Conservation (phyloP, 2,888 invertebrate genomes). For the Euzophera pinguis region DNA sequence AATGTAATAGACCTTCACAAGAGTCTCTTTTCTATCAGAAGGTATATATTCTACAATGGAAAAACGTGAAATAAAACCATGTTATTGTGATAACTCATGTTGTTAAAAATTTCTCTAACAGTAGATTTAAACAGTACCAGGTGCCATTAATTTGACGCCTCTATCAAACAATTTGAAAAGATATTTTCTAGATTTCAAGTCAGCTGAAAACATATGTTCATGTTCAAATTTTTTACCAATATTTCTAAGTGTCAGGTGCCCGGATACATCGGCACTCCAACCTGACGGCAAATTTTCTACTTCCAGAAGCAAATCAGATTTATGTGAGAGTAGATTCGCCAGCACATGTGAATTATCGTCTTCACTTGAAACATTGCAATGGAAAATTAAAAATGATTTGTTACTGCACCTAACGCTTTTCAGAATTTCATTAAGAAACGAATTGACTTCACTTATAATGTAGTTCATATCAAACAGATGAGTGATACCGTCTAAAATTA, state of each 20-base stretch:
- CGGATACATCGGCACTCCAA: constrained; percentile 85
- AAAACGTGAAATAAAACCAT: neutral
- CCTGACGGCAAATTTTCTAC: constrained; percentile 86
- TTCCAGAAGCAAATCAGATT: constrained; percentile 81
- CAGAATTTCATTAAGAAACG: constrained; percentile 69
- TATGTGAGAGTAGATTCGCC: constrained; percentile 81
- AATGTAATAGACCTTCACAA: no score
- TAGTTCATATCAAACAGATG: constrained; percentile 84
- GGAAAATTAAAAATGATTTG: constrained; percentile 66
- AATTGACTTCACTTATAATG: constrained; percentile 69
- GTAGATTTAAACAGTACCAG: constrained; percentile 74
- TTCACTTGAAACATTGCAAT: constrained; percentile 80
- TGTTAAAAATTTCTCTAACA: neutral
- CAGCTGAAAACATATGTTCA: constrained; percentile 45
- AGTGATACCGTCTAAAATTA: constrained; percentile 86
- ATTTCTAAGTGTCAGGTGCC: constrained; percentile 80
- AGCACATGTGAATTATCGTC: constrained; percentile 80
- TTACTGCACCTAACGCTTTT: constrained; percentile 46
- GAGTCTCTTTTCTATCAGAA: no score
- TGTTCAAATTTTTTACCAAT: constrained; percentile 52
- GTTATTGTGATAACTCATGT: neutral
- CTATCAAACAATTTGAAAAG: constrained; percentile 87
- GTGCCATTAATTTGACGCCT: constrained; percentile 86
- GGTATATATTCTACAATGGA: neutral
- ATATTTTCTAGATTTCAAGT: constrained; percentile 58